phyloP scores from a whole-genome alignment of 1,140 invertebrate genomes.

The Drosophila bocqueti region DNA sequence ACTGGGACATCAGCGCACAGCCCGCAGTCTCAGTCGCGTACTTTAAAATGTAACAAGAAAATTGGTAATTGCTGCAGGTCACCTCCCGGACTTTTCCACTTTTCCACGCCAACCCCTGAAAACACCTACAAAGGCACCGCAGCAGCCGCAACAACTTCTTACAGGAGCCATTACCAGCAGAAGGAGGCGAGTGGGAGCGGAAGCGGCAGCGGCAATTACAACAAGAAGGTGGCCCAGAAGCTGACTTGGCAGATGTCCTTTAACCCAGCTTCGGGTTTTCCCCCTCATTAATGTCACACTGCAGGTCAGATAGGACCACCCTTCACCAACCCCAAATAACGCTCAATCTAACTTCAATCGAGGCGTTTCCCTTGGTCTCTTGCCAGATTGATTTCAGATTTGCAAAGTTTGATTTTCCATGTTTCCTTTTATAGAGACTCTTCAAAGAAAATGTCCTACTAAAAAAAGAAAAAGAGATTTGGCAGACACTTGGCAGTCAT shows the following conservation, averaged over 20 bases:
- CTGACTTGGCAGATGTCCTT: constrained; percentile 38
- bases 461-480: background rate
- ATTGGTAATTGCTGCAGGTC: constrained; percentile 79
- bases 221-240: constrained; percentile 33
- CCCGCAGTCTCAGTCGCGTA: constrained; percentile 31
- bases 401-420: constrained; percentile 34
- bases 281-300: constrained; percentile 62
- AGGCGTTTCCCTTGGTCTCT: constrained; percentile 13
- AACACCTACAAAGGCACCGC: constrained; percentile 48
- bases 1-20: constrained; percentile 23
- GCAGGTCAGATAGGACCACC: constrained; percentile 35
- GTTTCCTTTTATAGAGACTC: constrained; percentile 21
- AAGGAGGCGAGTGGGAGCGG: constrained; percentile 11
- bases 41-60: constrained; percentile 75
- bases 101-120: background rate
- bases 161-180: constrained; percentile 58
- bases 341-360: constrained; percentile 55
- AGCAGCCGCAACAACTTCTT: constrained; percentile 63
- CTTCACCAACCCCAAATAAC: constrained; percentile 5
- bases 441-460: constrained; percentile 50
- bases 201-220: constrained; percentile 46
- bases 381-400: constrained; percentile 46
- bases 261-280: constrained; percentile 21
- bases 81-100: constrained; percentile 21
- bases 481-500: background rate